Base-by-base conservation (phyloP, 2,113 vertebrate species). In the Pterocles burchelli region DNA sequence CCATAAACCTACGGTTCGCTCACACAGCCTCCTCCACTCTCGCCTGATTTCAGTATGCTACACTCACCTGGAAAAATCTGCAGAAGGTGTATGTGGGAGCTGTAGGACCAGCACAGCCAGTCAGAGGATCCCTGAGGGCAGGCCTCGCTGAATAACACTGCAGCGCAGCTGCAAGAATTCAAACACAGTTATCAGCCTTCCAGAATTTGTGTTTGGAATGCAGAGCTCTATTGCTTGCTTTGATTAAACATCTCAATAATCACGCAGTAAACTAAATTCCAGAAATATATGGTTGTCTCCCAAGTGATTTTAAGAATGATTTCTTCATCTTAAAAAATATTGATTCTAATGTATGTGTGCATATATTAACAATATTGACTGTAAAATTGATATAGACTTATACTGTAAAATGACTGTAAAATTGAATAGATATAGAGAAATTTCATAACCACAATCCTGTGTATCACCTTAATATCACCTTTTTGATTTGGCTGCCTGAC, bases 41-140 rank as follows among this genome's bases (percentile, higher is more conserved):
- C 59, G 8, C 25, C 66, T 26, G 48, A 2, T 38, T 17, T 5
- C 38, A 62, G 14, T 7, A 21, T 11, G 67, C 70, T 62, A 25
- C 36, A 72, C 97, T 96, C 62, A 98, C 98, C 97, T 97, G 98
- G 86, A 97, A 98, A 95, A 97, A 97, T 91, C 77, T 95, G 91
- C 95, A 97, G 62, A 94, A 94, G 52, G 97, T 72, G 62, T 95
- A 97, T 3, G 91, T 81, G 10, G 95, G 94, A 88, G 97, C 79
- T 36, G 95, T 63, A 71, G 97, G 97, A 59, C 96, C 65, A 31
- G 93, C 93, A 92, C 73, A 78, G 33, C 89, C 95, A 83, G 90
- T 76, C 43, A 96, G 48, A 54, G 95, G 91, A 13, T 96, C 95
- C 85, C 97, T 43, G 38, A 95, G 95, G 59, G 97, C 84, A 51